These are phyloP conservation scores for Rhodinocichla rosea DNA, from an alignment of 2,113 vertebrate genomes.

Conservation along the genomic window DNA sequence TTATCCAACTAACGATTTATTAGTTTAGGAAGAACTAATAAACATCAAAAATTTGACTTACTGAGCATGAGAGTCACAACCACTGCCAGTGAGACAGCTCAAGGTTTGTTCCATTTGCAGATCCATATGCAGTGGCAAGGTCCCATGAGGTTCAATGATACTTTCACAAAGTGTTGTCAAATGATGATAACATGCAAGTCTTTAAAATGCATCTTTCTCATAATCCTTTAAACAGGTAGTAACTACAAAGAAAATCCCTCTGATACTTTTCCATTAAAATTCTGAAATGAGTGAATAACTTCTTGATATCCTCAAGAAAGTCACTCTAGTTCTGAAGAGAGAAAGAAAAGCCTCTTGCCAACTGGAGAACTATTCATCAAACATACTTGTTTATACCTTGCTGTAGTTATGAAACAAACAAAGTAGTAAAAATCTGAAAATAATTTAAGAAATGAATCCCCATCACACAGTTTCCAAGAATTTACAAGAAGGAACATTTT, in stretches of 20 bases:
- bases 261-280: background rate
- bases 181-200: background rate
- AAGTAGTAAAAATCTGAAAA: background rate
- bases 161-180: background rate
- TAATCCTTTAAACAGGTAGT: background rate
- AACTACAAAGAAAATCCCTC: background rate
- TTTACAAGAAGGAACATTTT: conserved; percentile 31
- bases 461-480: background rate
- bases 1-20: background rate
- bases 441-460: background rate
- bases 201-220: background rate
- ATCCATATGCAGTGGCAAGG: background rate
- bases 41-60: background rate
- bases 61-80: background rate
- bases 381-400: background rate
- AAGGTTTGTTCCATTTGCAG: background rate
- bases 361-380: background rate
- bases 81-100: background rate
- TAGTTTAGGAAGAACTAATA: background rate
- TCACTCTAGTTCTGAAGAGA: background rate
- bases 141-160: background rate
- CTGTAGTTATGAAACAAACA: background rate
- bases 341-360: background rate
- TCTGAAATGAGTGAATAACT: background rate
- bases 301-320: background rate